These are phyloP conservation scores for Micromys minutus DNA, from an alignment of 2,113 vertebrate genomes.

Conservation along the genomic window DNA sequence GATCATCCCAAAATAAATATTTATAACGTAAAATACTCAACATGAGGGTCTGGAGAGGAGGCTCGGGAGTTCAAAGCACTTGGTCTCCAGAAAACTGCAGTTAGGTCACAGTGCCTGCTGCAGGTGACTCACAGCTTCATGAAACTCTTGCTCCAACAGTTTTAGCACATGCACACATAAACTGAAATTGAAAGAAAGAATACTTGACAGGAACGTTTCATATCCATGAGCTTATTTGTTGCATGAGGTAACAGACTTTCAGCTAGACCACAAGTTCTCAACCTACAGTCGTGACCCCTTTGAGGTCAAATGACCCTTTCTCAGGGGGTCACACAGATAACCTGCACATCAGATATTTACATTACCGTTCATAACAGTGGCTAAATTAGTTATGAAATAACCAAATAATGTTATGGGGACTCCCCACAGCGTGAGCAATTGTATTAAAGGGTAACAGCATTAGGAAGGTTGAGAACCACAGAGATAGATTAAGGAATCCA, in stretches of 20 bases:
- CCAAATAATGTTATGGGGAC: background rate
- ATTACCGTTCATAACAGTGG: background rate
- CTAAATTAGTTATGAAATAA: background rate
- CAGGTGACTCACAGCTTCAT: background rate
- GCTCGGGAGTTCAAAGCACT: background rate
- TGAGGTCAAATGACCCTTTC: background rate
- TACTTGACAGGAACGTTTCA: background rate
- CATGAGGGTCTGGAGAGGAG: background rate
- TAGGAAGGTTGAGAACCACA: background rate
- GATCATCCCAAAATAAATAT: constrained; percentile 19
- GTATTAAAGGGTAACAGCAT: background rate
- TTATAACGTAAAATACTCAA: constrained; percentile 1
- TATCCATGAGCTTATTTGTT: background rate
- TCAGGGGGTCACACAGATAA: background rate
- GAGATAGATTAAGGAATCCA: background rate
- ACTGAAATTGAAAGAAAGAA: background rate
- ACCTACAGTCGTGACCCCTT: background rate
- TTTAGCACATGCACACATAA: background rate
- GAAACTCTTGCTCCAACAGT: background rate
- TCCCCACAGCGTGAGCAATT: background rate
- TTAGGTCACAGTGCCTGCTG: background rate
- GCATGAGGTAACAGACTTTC: background rate
- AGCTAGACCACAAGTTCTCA: background rate
- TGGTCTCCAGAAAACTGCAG: background rate
- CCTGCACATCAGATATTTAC: background rate